Percentiles rank a stretch among this genome's conserved stretches.
Conservation (phyloP, 1,140 invertebrate genomes). For the Conus ventricosus region DNA sequence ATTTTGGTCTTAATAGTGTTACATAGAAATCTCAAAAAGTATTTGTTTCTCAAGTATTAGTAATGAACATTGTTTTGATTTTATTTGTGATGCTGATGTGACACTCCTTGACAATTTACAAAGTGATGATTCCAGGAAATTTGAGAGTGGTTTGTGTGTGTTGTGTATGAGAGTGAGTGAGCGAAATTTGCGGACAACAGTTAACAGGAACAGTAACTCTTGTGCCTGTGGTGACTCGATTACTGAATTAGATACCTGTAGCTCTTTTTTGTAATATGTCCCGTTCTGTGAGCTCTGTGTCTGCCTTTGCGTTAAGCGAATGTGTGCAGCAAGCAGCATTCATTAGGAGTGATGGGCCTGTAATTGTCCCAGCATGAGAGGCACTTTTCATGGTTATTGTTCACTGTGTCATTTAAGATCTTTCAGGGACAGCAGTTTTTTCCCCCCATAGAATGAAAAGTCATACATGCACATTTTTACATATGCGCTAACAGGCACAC, state of each 20-base stretch:
- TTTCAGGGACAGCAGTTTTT: not conserved
- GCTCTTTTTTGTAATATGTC: too few species aligned
- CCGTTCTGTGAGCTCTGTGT: too few species aligned
- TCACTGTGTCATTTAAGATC: not conserved
- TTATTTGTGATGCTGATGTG: not conserved
- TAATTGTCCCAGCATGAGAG: not conserved
- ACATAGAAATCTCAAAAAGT: not conserved
- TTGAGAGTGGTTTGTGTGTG: not conserved
- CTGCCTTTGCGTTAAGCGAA: not conserved
- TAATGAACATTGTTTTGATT: not conserved
- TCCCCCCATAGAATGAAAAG: not conserved
- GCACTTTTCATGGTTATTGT: not conserved
- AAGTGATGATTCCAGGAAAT: not conserved
- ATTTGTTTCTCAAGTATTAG: not conserved
- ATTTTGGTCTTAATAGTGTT: not conserved
- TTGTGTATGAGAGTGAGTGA: conserved; percentile 42
- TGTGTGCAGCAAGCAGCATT: not conserved
- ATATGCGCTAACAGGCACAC: not conserved
- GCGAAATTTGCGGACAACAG: too few species aligned
- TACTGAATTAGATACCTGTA: too few species aligned
- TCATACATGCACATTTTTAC: not conserved
- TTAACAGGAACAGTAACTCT: too few species aligned
- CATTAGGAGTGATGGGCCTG: not conserved
- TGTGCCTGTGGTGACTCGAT: too few species aligned
- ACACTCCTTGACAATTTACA: not conserved